phyloP scores from a whole-genome alignment of 2,797 vertebrate species.

The Amphiprion clarkii region DNA sequence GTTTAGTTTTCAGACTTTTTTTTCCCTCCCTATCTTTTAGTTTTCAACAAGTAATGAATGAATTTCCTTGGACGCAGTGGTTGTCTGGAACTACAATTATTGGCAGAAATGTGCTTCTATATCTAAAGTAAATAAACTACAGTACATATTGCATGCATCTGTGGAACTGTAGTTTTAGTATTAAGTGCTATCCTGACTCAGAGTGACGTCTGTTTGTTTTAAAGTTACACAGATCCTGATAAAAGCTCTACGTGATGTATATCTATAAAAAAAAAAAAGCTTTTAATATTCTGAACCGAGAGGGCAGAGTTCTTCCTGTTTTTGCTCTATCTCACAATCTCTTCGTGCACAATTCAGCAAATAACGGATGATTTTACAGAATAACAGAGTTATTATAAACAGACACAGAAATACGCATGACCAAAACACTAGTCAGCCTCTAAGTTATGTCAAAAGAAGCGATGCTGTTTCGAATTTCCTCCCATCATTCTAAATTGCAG shows the following conservation, averaged over 20 bases:
- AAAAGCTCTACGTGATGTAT: constrained; percentile 24
- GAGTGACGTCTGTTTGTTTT: constrained; percentile 40
- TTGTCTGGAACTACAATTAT: constrained; percentile 32
- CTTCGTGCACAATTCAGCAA: constrained; percentile 31
- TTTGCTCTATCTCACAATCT: not conserved
- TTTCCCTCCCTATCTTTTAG: constrained; percentile 13
- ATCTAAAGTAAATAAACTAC: not conserved
- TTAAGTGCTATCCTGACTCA: constrained; percentile 12
- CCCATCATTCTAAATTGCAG: constrained; percentile 31
- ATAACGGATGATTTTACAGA: constrained; percentile 10
- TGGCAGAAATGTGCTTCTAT: constrained; percentile 20
- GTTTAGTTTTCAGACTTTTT: constrained; percentile 38
- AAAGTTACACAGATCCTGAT: constrained; percentile 46
- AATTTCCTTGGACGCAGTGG: constrained; percentile 17
- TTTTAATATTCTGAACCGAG: constrained; percentile 53
- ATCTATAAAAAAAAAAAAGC: not conserved
- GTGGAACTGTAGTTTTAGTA: constrained; percentile 18
- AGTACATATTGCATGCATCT: not conserved
- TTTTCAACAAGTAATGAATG: constrained; percentile 17
- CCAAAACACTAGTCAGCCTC: constrained; percentile 48
- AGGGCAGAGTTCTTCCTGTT: constrained; percentile 30
- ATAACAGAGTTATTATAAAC: constrained; percentile 12
- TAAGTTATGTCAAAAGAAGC: constrained; percentile 33
- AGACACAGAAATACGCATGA: constrained; percentile 25
- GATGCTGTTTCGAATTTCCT: constrained; percentile 48